Evolutionary conservation across 1,140 invertebrate species (phyloP), one percentile per base, ranked within the genome.

Genomic region (Hylaeus anthracinus): DNA sequence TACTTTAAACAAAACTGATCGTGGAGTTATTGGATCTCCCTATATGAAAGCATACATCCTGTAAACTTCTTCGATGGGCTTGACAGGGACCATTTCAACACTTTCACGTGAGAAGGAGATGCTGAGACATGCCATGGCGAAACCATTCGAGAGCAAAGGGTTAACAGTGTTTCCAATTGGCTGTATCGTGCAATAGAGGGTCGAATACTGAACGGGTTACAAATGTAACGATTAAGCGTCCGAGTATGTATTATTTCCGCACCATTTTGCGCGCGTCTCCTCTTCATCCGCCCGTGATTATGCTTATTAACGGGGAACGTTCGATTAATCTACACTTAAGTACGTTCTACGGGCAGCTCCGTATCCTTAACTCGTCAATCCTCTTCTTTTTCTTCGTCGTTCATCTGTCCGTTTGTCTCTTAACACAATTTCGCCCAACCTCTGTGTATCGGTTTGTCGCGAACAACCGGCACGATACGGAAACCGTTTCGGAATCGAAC

Each of bases 401-500:
- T 86, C 86, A 72, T 86, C 88, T 86, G 70, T 90, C 88, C 64
- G 58, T 86, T 85, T 87, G 74, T 88, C 87, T 86, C 74, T 89
- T 90, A 90, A 86, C 88, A 90, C 84, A 72, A 69, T 67, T 85
- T 12, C 10, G n/a, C 14, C 5, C 26, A 26, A 26, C 26, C 26
- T 26, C 26, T 26, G 26, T 65, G 41, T 45, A 10, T 75, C 43
- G 53, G 67, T 14, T 48, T n/a, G 14, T 55, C 10, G 39, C 64
- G 60, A 88, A 83, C 80, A 88, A 88, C 85, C 56, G 87, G 89
- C 77, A 87, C 86, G 84, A 91, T 84, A 90, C 87, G 76, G 86
- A 89, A 51, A 90, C 91, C 86, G 89, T 87, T 86, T 89, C 87
- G 90, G 83, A 85, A 77, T 15, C 51, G 39, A 12, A 43, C 56